Percentiles rank a stretch among this genome's conserved stretches.
Conservation (phyloP, 2,888 invertebrate genomes). For the Eulithis prunata region DNA sequence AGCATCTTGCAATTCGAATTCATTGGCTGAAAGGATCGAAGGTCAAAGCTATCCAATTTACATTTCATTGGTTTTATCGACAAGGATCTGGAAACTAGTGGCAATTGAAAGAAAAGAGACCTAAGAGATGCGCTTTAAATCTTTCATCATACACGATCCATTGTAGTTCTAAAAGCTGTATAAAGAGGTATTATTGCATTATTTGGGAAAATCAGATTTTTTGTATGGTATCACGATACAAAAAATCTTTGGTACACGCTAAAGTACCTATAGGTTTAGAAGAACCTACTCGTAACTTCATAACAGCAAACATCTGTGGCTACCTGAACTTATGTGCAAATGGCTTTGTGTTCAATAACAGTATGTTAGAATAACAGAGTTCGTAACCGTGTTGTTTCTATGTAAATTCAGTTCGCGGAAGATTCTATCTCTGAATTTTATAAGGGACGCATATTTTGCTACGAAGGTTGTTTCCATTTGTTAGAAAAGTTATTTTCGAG, state of each 20-base stretch:
- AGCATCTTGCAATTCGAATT: constrained; percentile 21
- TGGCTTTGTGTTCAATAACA: constrained; percentile 1
- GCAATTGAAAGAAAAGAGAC: constrained; percentile 10
- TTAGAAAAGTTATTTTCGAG: no score
- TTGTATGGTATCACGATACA: neutral
- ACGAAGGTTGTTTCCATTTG: no score
- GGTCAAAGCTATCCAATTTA: constrained; percentile 30
- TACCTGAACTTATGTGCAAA: neutral
- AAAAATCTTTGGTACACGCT: no score
- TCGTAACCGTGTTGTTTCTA: no score
- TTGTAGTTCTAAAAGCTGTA: neutral
- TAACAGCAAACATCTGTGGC: neutral
- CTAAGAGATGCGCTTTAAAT: neutral
- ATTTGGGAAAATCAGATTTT: neutral
- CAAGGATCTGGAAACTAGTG: constrained; percentile 18
- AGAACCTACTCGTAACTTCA: neutral
- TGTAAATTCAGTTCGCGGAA: no score
- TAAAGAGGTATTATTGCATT: neutral
- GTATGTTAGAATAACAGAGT: neutral
- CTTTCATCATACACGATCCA: neutral
- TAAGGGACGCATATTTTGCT: no score
- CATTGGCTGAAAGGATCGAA: constrained; percentile 30
- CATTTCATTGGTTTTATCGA: constrained; percentile 31
- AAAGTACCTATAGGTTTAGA: no score
- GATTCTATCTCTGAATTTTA: no score